Conservation (phyloP, 2,888 invertebrate species). For the Drosophila prolongata region DNA sequence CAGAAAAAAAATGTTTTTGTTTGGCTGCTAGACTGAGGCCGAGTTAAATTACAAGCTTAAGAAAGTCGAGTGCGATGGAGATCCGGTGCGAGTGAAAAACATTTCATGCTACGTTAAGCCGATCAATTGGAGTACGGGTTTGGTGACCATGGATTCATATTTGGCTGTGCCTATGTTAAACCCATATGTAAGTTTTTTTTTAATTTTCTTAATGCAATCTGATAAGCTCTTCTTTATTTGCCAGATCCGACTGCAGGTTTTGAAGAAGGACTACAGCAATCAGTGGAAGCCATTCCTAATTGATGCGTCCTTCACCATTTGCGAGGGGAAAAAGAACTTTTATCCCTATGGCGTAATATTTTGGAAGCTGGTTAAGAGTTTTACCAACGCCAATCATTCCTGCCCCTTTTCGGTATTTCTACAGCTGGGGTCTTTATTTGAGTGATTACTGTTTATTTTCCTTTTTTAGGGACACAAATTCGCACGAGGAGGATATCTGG, state of each 20-base stretch:
- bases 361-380: constrained; percentile 1
- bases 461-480: constrained; percentile 2
- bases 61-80: constrained; percentile 31
- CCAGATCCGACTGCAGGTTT: neutral
- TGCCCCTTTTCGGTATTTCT: constrained; percentile 31
- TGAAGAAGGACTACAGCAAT: constrained; percentile 46
- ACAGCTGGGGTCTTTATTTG: too few relatives aligned
- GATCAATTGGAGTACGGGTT: constrained; percentile 36
- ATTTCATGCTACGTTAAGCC: constrained; percentile 35
- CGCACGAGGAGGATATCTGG: neutral
- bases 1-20: neutral
- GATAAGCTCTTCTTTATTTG: neutral
- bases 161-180: constrained; percentile 6
- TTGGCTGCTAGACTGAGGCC: neutral
- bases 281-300: constrained; percentile 50
- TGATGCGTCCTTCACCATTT: constrained; percentile 37
- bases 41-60: constrained; percentile 27
- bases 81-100: constrained; percentile 18
- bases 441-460: neutral
- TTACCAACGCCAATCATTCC: constrained; percentile 46
- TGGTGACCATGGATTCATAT: constrained; percentile 23
- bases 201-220: too few relatives aligned
- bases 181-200: neutral
- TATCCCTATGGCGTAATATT: constrained; percentile 33
- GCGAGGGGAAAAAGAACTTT: constrained; percentile 38